Base-by-base conservation (phyloP, 1,140 invertebrate genomes). In the Ptiloglossa arizonensis region DNA sequence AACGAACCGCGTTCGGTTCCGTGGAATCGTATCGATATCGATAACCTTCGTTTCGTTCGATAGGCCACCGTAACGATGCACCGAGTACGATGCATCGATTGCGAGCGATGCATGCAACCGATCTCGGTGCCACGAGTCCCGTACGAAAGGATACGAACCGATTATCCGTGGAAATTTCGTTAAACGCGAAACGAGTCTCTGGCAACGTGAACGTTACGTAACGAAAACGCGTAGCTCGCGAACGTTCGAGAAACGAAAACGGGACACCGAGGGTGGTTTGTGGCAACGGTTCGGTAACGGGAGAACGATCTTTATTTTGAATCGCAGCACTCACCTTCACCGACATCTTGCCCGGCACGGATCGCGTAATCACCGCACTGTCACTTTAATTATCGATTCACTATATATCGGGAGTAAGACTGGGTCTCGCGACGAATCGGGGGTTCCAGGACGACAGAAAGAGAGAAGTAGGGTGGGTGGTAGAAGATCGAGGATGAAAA, bases 281-380 rank as follows among this genome's bases (percentile, higher is more conserved):
- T 9, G 13, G 41, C 41, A 41, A 41, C 41, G 41, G 2, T 41
- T 41, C 41, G n/a, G n/a, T n/a, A n/a, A n/a, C 41, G 2, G 11
- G 6, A 35, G 6, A 35, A 11, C 13, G n/a, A n/a, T 29, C 24
- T 29, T 17, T 11, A 27, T 52, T 32, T 54, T 13, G 9, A 32
- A 17, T 32, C 35, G 29, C 35, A 27, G n/a, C 73, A 86, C 84
- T 87, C 88, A 91, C 90, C 90, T 91, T 91, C 82, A 91, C 90
- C 90, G 90, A 90, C 90, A 92, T 92, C 75, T 90, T 90, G 87
- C 68, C 62, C 74, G 50, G 52, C 78, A 77, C 81, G 11, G 79
- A 74, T 83, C 78, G 73, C 81, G 77, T 72, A 89, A 83, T 74
- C 82, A 77, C 67, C 75, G 75, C 86, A 83, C 87, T 83, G 63